These are phyloP conservation scores for Cantharis lateralis DNA, from an alignment of 2,888 invertebrate genomes.

Conservation along the genomic window DNA sequence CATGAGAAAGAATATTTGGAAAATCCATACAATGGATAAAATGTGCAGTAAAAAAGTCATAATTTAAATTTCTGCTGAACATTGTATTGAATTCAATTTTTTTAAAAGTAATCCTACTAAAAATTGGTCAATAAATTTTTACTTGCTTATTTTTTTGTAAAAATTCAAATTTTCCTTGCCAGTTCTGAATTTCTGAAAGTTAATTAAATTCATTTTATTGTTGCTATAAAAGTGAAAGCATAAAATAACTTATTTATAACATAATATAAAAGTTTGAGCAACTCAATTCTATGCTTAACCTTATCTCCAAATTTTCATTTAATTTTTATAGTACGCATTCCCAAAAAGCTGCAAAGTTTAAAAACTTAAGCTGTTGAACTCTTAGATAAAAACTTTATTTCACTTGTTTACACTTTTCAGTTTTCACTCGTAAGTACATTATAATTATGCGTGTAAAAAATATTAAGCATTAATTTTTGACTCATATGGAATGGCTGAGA, in stretches of 20 bases:
- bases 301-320: slow-evolving; percentile 1
- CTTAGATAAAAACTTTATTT: neutral
- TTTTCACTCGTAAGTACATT: neutral
- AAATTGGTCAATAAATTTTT: neutral
- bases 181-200: neutral
- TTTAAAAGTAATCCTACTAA: neutral
- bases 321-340: neutral
- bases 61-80: neutral
- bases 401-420: neutral
- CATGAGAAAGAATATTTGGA: no score
- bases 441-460: neutral
- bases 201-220: neutral
- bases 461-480: neutral
- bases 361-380: neutral
- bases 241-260: neutral
- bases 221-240: neutral
- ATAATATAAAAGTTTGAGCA: neutral
- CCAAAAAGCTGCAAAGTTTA: neutral
- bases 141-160: neutral
- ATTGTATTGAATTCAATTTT: neutral
- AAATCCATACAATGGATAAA: neutral
- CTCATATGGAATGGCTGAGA: neutral
- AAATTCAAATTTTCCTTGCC: neutral
- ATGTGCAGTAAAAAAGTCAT: neutral
- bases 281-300: neutral